Evolutionary conservation across 1,140 invertebrate genomes (phyloP), one percentile per base, ranked within the genome.

Genomic region (Saxidomus purpurata): DNA sequence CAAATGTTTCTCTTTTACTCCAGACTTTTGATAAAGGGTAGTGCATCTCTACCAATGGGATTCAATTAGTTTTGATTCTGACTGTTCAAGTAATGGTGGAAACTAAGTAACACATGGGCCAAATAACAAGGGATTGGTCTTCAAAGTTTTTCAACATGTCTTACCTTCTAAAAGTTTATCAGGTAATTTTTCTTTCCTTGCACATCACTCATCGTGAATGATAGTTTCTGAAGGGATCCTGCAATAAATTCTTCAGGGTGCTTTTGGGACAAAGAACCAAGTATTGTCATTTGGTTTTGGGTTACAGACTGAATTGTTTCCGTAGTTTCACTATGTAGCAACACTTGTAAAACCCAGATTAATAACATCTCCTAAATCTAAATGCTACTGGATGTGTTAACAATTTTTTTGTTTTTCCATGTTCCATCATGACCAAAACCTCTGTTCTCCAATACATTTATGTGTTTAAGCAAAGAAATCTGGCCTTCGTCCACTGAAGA

Each of bases 401-500:
- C 6, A 25, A 88, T 83, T 61, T 90, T 90, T 17, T 84, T 13
- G 11, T 38, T 79, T 90, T 67, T 8, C 13, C 47, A 67, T 55
- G 90, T 88, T 25, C 85, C 79, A 40, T 90, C 90, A 19, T 80
- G 38, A 52, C 67, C 63, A 13, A 90, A 38, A 22, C 85, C 85
- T 71, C 80, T 84, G 36, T 67, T 84, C n/a, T 63, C n/a, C 40
- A 59, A 28, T 22, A 13, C 77, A 17, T 8, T 59, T 28, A 25
- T 88, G 13, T 55, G 52, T 79, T 40, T 90, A 71, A 0, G 84
- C 61, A 52, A 88, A 63, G 55, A 55, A 90, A 40, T 88, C 13
- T 88, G 89, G 8, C 89, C 89, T 71, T 87, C 79, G 55, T 90
- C 89, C 25, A 90, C 85, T 55, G 88, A 88, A n/a, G 52, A n/a